Conservation (phyloP, 2,113 vertebrate genomes). For the Saimiri boliviensis region DNA sequence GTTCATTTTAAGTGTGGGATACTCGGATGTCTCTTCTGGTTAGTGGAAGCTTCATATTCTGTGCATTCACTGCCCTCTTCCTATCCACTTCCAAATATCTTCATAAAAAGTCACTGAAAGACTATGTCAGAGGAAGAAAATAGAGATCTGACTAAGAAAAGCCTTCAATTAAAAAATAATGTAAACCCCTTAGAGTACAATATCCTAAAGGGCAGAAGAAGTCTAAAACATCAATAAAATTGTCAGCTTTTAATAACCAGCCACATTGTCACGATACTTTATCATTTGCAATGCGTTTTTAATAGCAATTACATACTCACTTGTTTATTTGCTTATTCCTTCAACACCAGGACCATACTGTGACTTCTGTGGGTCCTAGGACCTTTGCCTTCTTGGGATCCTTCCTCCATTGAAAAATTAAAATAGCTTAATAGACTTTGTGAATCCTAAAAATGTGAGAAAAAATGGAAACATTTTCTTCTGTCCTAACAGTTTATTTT, state of each 20-base stretch:
- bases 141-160: slow-evolving; percentile 16
- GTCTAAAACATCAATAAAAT: slow-evolving; percentile 28
- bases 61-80: not conserved
- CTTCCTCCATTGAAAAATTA: not conserved
- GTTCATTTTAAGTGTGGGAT: not conserved
- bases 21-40: not conserved
- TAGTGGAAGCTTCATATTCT: not conserved
- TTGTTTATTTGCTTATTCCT: slow-evolving; percentile 44
- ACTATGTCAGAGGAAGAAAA: slow-evolving; percentile 49
- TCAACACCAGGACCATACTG: not conserved
- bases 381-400: not conserved
- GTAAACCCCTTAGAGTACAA: slow-evolving; percentile 24
- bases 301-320: not conserved
- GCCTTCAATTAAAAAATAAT: slow-evolving; percentile 55
- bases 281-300: slow-evolving; percentile 40
- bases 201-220: slow-evolving; percentile 41
- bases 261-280: slow-evolving; percentile 27
- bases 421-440: not conserved
- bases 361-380: not conserved
- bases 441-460: not conserved
- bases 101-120: not conserved
- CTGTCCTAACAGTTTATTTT: not conserved
- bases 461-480: not conserved
- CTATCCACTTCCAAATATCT: not conserved
- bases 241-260: slow-evolving; percentile 60